Conservation (phyloP, 2,113 vertebrate species). For the Otus sunia region DNA sequence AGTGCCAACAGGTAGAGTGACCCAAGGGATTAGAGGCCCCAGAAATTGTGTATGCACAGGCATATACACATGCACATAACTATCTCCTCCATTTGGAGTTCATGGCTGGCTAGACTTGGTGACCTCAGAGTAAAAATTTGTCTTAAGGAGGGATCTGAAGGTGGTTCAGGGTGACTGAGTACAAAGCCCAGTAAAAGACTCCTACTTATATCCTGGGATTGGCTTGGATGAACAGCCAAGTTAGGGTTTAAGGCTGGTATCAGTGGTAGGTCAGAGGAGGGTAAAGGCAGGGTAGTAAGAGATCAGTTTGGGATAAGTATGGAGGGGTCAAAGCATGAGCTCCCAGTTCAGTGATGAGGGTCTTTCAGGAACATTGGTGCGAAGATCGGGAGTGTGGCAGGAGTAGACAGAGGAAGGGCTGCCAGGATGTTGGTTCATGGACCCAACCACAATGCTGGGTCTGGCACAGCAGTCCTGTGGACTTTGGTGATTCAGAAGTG, state of each 20-base stretch:
- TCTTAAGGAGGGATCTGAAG: not conserved
- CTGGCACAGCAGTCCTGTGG: not conserved
- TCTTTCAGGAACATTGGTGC: not conserved
- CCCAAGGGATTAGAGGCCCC: not conserved
- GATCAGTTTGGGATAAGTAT: too few species aligned
- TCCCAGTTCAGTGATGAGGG: not conserved
- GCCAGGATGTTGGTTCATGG: not conserved
- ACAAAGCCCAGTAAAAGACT: not conserved
- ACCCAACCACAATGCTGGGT: accelerated
- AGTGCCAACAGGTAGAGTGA: not conserved
- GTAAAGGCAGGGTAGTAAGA: not conserved
- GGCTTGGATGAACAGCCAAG: not conserved
- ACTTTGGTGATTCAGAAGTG: not conserved
- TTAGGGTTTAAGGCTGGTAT: not conserved
- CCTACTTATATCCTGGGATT: too few species aligned
- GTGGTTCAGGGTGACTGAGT: not conserved
- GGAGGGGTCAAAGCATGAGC: not conserved
- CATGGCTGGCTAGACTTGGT: not conserved
- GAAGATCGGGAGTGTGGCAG: not conserved
- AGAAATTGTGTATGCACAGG: accelerated
- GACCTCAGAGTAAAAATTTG: not conserved
- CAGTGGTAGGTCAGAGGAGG: not conserved
- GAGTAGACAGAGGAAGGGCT: not conserved
- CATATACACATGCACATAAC: accelerated
- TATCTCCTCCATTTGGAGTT: not conserved